Evolutionary conservation across 1,140 invertebrate genomes (phyloP).

Genomic region (Cydia strobilella): DNA sequence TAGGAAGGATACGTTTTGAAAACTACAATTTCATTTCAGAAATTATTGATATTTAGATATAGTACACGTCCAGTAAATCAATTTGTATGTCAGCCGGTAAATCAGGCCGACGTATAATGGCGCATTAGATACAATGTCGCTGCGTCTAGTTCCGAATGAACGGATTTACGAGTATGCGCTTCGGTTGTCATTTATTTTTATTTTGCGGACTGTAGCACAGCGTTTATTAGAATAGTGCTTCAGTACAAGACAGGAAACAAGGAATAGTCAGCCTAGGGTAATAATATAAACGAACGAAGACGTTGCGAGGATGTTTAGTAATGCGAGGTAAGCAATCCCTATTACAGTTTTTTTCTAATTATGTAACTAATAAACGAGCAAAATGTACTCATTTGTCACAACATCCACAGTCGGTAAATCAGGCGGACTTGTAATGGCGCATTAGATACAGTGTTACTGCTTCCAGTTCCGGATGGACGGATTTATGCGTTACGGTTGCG

Average conservation of each 20-base stretch:
- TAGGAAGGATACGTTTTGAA: too few relatives aligned
- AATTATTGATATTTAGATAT: constrained; percentile 4
- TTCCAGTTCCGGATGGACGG: background rate
- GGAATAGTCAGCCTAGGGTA: too few relatives aligned
- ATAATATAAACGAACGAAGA: too few relatives aligned
- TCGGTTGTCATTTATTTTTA: background rate
- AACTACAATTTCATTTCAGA: background rate
- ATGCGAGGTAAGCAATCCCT: too few relatives aligned
- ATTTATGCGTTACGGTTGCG: background rate
- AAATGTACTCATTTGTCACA: too few relatives aligned
- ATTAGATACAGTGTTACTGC: background rate
- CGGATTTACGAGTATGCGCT: background rate
- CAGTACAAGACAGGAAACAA: too few relatives aligned
- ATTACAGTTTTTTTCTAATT: too few relatives aligned
- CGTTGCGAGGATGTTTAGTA: too few relatives aligned
- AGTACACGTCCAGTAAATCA: background rate
- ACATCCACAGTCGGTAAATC: background rate
- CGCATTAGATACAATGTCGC: constrained; percentile 3
- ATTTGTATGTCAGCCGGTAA: background rate
- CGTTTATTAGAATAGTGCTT: too few relatives aligned
- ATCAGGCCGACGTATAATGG: background rate
- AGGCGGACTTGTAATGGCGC: background rate
- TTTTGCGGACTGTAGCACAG: background rate
- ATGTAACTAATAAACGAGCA: too few relatives aligned
- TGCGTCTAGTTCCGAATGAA: background rate